Base-by-base conservation (phyloP, 2,113 vertebrate genomes). In the Holacanthus passer region DNA sequence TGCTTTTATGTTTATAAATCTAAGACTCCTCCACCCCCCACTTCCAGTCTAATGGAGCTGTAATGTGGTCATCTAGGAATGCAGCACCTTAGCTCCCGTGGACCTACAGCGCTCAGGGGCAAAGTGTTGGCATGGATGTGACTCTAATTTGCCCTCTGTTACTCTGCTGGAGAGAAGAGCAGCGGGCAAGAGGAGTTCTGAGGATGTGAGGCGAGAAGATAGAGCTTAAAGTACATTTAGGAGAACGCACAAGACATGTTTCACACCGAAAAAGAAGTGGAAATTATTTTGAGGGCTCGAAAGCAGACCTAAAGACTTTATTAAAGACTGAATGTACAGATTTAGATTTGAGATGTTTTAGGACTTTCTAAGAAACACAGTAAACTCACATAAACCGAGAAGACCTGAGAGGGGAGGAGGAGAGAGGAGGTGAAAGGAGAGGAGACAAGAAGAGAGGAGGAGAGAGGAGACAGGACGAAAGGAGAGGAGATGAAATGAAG, bases 1-100 rank as follows among this genome's bases (percentile, higher is more conserved):
- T 56, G 58, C 43, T 56, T 39, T 35, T 45, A 19, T 56, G 82
- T 85, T 81, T 81, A 78, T 76, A 75, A 87, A 83, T 82, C 65
- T 53, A 50, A 66, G 12, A 55, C n/a, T n/a, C n/a, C n/a, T n/a
- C n/a, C n/a, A 9, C 65, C 35, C 35, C 14, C 13, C 8, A 20
- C 29, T 35, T 79, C 60, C 45, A 69, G 68, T 35, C 82, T 88
- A 87, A 85, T 88, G 80, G 70, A 79, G 60, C 45, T 73, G 37
- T 82, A 84, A 77, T 80, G 72, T 58, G 59, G 59, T 53, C 71
- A 67, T 78, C 62, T 70, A 50, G 5, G 45, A 81, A 81, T 32
- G 55, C 31, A 35, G 62, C 70, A 73, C 66, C 71, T 84, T 66
- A 56, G 63, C 59, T 16, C 35, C 62, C 52, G 58, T 16, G 55